Conservation (phyloP, 2,113 vertebrate species). For the Platycercus adscitus region DNA sequence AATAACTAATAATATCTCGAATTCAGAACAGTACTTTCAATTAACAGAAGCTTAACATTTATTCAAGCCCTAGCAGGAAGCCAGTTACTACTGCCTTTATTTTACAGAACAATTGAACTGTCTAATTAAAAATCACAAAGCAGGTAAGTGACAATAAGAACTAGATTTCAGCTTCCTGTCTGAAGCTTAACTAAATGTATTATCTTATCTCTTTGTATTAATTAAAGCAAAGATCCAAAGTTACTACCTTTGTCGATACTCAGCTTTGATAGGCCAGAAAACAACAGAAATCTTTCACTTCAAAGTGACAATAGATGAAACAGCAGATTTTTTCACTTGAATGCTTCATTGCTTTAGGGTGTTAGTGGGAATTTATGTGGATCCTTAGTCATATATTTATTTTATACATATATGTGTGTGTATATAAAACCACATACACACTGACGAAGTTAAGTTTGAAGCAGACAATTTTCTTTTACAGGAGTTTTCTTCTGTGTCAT, state of each 20-base stretch:
- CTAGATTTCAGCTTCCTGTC: neutral
- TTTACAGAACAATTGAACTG: neutral
- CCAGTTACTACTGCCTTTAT: neutral
- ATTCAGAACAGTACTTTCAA: neutral
- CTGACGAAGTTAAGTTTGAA: neutral
- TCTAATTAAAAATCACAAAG: slow-evolving; percentile 16
- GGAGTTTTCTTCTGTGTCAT: neutral
- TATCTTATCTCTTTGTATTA: neutral
- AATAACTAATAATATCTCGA: neutral
- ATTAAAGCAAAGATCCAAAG: neutral
- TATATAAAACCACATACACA: neutral
- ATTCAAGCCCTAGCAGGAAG: neutral
- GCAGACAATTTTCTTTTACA: neutral
- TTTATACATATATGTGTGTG: neutral
- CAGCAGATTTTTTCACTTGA: neutral
- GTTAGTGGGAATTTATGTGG: neutral
- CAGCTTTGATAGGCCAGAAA: neutral
- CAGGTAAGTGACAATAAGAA: neutral
- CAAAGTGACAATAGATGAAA: neutral
- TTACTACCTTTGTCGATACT: neutral
- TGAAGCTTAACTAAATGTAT: neutral
- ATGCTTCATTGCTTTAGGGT: neutral
- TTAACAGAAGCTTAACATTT: slow-evolving; percentile 24
- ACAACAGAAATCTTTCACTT: neutral
- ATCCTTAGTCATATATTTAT: neutral